Base-by-base conservation (phyloP, 2,888 invertebrate species). In the Furcula furcula region DNA sequence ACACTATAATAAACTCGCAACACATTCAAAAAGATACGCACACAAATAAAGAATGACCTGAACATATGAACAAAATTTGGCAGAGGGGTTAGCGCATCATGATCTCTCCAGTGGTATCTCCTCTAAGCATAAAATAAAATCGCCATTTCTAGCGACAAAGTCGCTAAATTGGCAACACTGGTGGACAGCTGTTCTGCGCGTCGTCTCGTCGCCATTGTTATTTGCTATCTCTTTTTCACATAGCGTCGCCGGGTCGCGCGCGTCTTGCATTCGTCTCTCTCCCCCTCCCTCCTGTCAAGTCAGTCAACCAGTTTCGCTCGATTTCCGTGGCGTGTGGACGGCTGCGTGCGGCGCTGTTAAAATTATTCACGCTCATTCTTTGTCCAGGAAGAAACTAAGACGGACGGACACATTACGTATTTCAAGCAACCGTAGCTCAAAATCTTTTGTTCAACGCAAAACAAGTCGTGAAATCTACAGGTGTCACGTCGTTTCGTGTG, bases 251-350 rank as follows among this genome's bases (percentile, higher is more conserved):
- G 37, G 55, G 2, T 25, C n/a, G 1, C 26, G 27, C 10, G 65
- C 56, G 46, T 47, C 54, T 56, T 45, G 47, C n/a, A n/a, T n/a
- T n/a, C n/a, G n/a, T n/a, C 59, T 60, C 61, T 59, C 54, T 62
- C 55, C 57, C 67, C 63, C 46, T 47, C 56, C 46, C 36, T 50
- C n/a, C n/a, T n/a, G n/a, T n/a, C n/a, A n/a, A n/a, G n/a, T n/a
- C n/a, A n/a, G n/a, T 44, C 53, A 47, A 64, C 75, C 85, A 88
- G 88, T 89, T 80, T 82, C 86, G 87, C 76, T 88, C 85, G 83
- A 83, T 85, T 78, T 65, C 66, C 62, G 73, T 73, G 61, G 66
- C 45, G 81, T 57, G 75, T 45, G 76, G 85, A 76, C 77, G 85
- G 41, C 41, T 32, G 53, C 31, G 52, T 45, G 58, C 52, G 43